Base-by-base conservation (phyloP, 92 coral and sea anemone genomes). In the Phenganax stokvisi region DNA sequence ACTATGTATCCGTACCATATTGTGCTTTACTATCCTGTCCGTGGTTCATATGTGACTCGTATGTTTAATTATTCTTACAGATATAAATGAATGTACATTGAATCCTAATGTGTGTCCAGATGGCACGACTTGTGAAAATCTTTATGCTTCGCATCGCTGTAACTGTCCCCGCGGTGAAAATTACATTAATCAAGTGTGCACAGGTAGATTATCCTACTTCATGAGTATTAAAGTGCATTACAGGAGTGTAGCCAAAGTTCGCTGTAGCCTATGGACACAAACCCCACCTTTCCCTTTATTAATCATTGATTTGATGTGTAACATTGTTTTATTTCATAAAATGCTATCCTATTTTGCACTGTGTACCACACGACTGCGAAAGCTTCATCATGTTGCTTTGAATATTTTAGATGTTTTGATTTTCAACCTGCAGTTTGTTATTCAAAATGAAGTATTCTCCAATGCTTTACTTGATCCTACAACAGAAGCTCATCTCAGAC, bases 161-260 rank as follows among this genome's bases (percentile, higher is more conserved):
- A 76, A 79, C 57, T 90, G 93, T 80, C 89, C 75, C 65, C 73
- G 84, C 25, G 92, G 92, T n/a, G 86, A 76, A 55, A 81, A 64
- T 3, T 86, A 87, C 8, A 86, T 85, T 74, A 86, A 86, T 47
- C 56, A 53, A 27, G 63, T 70, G 37, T 90, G 93, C 81, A 58
- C 44, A 68, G 90, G 93, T 90, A 87, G 56, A 20, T 29, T 53
- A 25, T 68, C 73, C n/a, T 12, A 30, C 11, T 37, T 68, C 30
- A 28, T 20, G 10, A n/a, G 30, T 20, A 1, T 3, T 28, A 6
- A 8, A 17, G 37, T 64, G 47, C 27, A 61, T 15, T 12, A 61
- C 47, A 37, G 47, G 47, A 37, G 47, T 37, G 47, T 37, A 37
- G 47, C 47, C 47, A 37, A 37, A 37, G 47, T 37, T 37, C 5